phyloP scores from a whole-genome alignment of 2,113 vertebrate species.

The Thinocorus orbignyianus region DNA sequence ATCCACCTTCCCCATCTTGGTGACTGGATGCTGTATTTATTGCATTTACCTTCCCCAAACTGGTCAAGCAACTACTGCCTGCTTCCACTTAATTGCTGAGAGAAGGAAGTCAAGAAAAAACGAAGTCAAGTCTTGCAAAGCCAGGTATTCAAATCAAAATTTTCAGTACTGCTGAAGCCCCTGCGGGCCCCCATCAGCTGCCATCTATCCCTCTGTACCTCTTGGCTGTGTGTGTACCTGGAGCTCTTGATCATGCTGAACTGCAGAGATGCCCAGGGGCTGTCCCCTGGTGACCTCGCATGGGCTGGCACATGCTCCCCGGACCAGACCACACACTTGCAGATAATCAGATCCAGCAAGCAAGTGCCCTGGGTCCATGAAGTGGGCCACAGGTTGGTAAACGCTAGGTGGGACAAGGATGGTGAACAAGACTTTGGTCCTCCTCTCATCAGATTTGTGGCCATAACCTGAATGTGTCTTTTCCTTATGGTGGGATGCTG shows the following conservation, averaged over 20 bases:
- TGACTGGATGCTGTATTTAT: neutral
- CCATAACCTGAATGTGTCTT: neutral
- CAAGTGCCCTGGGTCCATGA: neutral
- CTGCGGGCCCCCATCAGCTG: neutral
- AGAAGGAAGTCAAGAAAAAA: neutral
- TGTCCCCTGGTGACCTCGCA: fast-evolving
- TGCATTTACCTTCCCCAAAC: neutral
- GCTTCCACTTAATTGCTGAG: neutral
- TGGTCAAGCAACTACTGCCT: neutral
- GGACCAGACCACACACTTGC: neutral
- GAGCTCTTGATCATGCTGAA: neutral
- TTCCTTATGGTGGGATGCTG: neutral
- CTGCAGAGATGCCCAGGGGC: neutral
- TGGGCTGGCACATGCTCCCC: neutral
- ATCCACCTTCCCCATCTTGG: neutral
- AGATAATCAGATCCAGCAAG: neutral
- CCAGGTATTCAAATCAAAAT: neutral
- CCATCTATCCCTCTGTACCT: neutral
- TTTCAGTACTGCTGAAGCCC: neutral
- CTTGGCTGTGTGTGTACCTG: neutral
- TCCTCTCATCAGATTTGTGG: neutral
- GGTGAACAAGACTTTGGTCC: neutral
- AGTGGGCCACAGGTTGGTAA: neutral
- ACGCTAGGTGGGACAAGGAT: neutral
- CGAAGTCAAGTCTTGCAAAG: neutral